Base-by-base conservation (phyloP, 30 jellyfish, hydroid and myxozoan species). In the Nemopilema nomurai region DNA sequence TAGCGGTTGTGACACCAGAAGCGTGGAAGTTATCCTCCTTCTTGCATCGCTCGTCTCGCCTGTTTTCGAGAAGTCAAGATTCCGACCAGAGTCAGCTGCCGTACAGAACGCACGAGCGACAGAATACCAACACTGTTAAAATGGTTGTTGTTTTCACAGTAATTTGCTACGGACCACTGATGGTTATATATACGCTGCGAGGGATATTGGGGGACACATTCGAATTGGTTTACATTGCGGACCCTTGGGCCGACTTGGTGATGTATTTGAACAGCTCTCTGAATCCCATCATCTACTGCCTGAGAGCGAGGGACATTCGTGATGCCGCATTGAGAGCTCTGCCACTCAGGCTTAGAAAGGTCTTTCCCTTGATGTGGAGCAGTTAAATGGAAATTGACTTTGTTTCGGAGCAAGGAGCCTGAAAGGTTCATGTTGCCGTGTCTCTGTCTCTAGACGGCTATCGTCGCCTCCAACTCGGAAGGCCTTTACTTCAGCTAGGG, bases 181-280 rank as follows among this genome's bases (percentile, higher is more conserved):
- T 25, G 28, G 51, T 69, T 1, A 63, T 82, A 23, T 82, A 67
- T 28, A 67, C 71, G 25, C 77, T 82, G 18, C 90, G 90, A 51
- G 90, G 84, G 22, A 53, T 71, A 6, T 31, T 67, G 77, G 90
- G 90, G 19, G 90, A 82, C 52, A 71, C 83, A 1, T 69, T 22
- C 51, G 90, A 62, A 29, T 21, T 82, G 19, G 84, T 82, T 18
- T 62, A 69, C 51, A 33, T 82, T 17, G 90, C 74, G 3, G 90
- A 82, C 28, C 84, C 90, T 21, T 82, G 90, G 90, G 83, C 90
- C 51, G 90, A 82, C 22, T 57, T 82, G 33, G 22, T 82, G 28
- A 82, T 82, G 50, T 82, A 21, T 32, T n/a, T 69, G 26, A 82
- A 82, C 77, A 82, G 90, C 29, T 19, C 63, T 28, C 22, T 71